Evolutionary conservation across 2,888 invertebrate species (phyloP).

Genomic region (Actias luna): DNA sequence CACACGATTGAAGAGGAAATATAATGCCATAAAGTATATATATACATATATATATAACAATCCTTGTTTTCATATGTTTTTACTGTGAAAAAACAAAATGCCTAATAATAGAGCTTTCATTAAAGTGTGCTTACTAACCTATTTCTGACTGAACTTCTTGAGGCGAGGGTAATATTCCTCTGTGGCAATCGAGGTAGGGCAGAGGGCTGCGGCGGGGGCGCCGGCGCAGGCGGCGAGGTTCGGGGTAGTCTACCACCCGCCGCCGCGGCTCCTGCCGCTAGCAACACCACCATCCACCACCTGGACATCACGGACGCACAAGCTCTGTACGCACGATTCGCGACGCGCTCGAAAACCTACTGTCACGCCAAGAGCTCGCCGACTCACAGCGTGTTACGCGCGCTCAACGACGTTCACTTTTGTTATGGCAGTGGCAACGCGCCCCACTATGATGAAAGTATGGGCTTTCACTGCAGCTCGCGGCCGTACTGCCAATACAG

Average conservation of each 20-base stretch:
- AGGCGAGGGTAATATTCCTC: conserved; percentile 72
- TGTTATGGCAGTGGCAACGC: conserved; percentile 55
- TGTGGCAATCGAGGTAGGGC: conserved; percentile 76
- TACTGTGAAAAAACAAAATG: background rate
- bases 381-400: conserved; percentile 57
- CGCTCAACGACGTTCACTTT: conserved; percentile 71
- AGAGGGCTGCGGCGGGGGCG: conserved; percentile 78
- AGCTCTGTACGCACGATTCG: conserved; percentile 52
- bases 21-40: background rate
- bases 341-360: conserved; percentile 61
- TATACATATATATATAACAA: background rate
- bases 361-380: conserved; percentile 55
- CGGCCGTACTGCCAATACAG: conserved; percentile 28
- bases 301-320: conserved; percentile 62
- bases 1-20: conserved; percentile 15
- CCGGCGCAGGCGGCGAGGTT: conserved; percentile 64
- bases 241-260: conserved; percentile 71
- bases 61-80: background rate
- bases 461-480: conserved; percentile 68
- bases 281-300: conserved; percentile 69
- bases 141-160: conserved; percentile 71
- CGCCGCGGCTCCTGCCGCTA: conserved; percentile 64
- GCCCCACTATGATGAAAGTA: conserved; percentile 77
- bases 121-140: conserved; percentile 55
- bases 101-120: background rate